phyloP scores from a whole-genome alignment of 1,140 invertebrate genomes.

The Spodoptera litura region DNA sequence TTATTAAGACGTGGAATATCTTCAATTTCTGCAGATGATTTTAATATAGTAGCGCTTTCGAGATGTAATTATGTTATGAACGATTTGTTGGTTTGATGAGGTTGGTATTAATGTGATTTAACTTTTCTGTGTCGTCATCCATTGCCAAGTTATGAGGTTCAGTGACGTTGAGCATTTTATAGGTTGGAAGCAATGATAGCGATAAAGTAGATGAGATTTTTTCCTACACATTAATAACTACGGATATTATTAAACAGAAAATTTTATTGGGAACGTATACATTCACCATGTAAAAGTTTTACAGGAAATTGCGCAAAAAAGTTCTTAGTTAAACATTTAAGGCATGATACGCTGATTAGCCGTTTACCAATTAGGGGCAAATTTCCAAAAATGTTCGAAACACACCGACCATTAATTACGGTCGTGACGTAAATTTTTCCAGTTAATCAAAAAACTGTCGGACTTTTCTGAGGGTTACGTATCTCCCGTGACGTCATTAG shows the following conservation, averaged over 20 bases:
- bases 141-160: conserved; percentile 8
- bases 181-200: background rate
- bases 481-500: conserved; percentile 69
- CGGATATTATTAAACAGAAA: too few relatives aligned
- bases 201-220: background rate
- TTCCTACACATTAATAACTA: background rate
- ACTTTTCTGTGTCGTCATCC: conserved; percentile 31
- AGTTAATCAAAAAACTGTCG: conserved; percentile 74
- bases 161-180: background rate
- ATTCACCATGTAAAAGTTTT: too few relatives aligned
- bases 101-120: conserved; percentile 31
- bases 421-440: conserved; percentile 66
- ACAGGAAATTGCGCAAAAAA: too few relatives aligned
- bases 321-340: conserved; percentile 10
- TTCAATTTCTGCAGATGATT: conserved; percentile 71
- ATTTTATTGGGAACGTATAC: too few relatives aligned
- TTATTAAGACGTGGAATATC: conserved; percentile 82
- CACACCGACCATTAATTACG: conserved; percentile 69
- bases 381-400: conserved; percentile 48
- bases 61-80: conserved; percentile 66
- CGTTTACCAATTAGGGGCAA: conserved; percentile 33
- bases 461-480: conserved; percentile 56
- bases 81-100: conserved; percentile 51
- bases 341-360: conserved; percentile 26
- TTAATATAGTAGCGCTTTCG: conserved; percentile 70